Base-by-base conservation (phyloP, 2,797 vertebrate genomes). In the Salmo trutta region DNA sequence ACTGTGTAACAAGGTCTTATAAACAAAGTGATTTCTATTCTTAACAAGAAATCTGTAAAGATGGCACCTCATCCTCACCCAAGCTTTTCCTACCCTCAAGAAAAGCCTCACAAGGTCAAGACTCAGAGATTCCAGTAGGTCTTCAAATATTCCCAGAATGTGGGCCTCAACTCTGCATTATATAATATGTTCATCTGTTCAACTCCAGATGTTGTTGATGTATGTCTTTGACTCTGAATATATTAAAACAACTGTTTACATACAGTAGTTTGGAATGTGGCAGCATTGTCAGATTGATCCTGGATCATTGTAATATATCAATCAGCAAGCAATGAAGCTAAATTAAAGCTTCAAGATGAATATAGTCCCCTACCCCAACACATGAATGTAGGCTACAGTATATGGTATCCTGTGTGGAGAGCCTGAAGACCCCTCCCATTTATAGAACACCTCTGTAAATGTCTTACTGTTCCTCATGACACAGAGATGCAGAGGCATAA, bases 361-460 rank as follows among this genome's bases (percentile, higher is more conserved):
- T 68, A 68, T 36, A 36, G 36, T 36, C 36, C 36, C 16, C 1
- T 6, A 29, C 16, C 16, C 53, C 53, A 56, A 56, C 53, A 56
- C 14, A 56, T 56, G 4, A 4, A 56, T 56, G 19, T 19, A 68
- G 66, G 66, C 7, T 33, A 68, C 27, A 27, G 27, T 33, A 27
- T 29, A 67, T 68, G 66, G 66, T 5, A 16, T 73, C 65, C 71
- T 29, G 21, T 75, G n/a, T 59, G 14, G 29, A 33, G 41, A 71
- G 41, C 47, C 8, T 71, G 6, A 4, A 24, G 21, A 21, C 47
- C 2, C 10, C 52, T 29, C 52, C 10, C 14, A 7, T 29, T 52
- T 29, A 54, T 72, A 51, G 71, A 29, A 72, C 24, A 72, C 51
- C 41, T 71, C 47, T 53, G 21, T 47, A 51, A 52, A 51, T 71